Evolutionary conservation across 2,888 invertebrate genomes (phyloP), one percentile per base, ranked within the genome.

Genomic region (Caenorhabditis panamensis): DNA sequence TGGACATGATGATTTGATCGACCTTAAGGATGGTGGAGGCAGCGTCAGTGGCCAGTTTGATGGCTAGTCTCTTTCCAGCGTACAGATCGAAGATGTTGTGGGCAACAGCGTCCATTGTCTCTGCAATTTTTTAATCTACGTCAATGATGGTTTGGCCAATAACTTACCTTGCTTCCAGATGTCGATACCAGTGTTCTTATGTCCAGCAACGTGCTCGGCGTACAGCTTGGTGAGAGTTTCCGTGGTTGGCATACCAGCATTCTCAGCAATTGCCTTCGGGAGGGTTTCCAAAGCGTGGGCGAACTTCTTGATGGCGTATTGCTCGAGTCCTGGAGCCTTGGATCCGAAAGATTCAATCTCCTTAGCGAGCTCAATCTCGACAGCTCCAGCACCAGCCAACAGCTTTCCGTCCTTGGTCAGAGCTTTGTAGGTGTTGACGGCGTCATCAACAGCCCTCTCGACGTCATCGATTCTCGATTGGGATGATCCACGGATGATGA

Each of bases 401-500:
- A 96, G 94, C 72, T 84, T 84, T 41, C 78, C 85, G 87, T 93
- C 95, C 90, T 94, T 94, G 0, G 95, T 94, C 44, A 96, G 93
- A 66, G 95, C 95, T 92, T 99, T 99, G 92, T 96, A 99, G 37
- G 96, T 97, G 91, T 99, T 99, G 22, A 99, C 96, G 80, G 97
- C 99, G 93, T 99, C 99, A 92, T 99, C 97, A 88, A 99, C 94
- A 28, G 98, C 96, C 80, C 99, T 94, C 92, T 99, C 99, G 89
- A 99, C 95, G 90, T 99, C 99, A 92, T 99, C 99, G 96, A 99
- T 96, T 90, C 95, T 95, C 92, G 97, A 97, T 86, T 97, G 96
- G 4, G 98, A 97, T 0, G 99, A 95, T 0, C 98, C 99, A 84
- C 99, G 94, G 80, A 99, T 93, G 13, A 99, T 94, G 86, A 99